Conservation (phyloP, 2,113 vertebrate genomes). For the Ameiurus melas region DNA sequence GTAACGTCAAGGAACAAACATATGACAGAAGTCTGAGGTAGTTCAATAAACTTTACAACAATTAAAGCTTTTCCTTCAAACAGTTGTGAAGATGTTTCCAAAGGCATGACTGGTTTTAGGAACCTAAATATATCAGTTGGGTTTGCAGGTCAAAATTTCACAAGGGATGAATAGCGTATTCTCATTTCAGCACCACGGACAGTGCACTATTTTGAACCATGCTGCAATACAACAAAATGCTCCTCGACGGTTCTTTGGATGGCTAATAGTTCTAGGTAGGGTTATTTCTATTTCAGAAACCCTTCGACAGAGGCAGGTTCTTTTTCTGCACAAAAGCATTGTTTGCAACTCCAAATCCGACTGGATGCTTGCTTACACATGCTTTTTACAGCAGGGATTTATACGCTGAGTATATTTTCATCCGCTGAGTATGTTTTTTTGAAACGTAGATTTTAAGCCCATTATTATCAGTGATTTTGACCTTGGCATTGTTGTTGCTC, state of each 20-base stretch:
- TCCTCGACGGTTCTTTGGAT: neutral
- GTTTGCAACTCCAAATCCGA: neutral
- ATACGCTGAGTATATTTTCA: too few species aligned
- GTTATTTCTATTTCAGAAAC: neutral
- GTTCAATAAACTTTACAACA: neutral
- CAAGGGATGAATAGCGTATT: neutral
- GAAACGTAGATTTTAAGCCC: neutral
- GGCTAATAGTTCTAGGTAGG: neutral
- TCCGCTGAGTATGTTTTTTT: too few species aligned
- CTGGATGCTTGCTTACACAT: too few species aligned
- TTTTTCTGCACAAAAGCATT: neutral
- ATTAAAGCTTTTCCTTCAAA: neutral
- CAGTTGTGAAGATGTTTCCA: neutral
- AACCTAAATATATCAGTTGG: neutral
- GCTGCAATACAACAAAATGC: neutral
- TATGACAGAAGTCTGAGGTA: neutral
- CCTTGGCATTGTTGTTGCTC: neutral
- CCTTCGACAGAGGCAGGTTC: neutral
- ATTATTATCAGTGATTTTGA: neutral
- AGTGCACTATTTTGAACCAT: neutral
- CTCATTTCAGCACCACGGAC: conserved; percentile 10
- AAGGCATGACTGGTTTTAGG: neutral
- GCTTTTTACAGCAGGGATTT: too few species aligned
- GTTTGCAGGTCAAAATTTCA: neutral
- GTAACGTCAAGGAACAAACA: neutral